Conservation (phyloP, 2,797 vertebrate genomes). For the Silurus aristotelis region DNA sequence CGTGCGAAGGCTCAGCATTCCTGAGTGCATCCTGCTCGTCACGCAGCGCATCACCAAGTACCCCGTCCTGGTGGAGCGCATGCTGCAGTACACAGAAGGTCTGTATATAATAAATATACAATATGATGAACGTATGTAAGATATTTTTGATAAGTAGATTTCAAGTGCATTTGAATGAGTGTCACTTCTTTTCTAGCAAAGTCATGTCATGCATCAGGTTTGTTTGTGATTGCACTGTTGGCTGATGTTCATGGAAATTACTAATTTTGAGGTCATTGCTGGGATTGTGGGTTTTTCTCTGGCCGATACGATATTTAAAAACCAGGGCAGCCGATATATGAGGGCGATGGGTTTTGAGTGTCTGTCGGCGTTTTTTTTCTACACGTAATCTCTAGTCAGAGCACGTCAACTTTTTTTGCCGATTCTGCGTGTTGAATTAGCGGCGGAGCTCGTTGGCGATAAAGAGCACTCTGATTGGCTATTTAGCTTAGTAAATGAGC, state of each 20-base stretch:
- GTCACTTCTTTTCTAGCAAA: not conserved
- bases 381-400: no score
- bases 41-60: conserved; percentile 98
- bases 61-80: conserved; percentile 89
- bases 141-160: not conserved
- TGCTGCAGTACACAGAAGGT: conserved; percentile 94
- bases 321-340: no score
- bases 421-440: no score
- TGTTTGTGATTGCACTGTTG: not conserved
- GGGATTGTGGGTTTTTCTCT: no score
- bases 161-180: not conserved
- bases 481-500: no score
- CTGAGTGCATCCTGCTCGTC: conserved; percentile 93
- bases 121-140: not conserved
- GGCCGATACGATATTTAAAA: no score
- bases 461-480: no score
- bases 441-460: no score
- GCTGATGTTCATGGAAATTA: not conserved
- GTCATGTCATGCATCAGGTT: not conserved
- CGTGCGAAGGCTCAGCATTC: conserved; percentile 85
- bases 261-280: not conserved
- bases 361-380: no score
- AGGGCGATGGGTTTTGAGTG: no score
- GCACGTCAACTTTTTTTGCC: no score
- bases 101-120: not conserved